Percentiles rank a stretch among this genome's conserved stretches.
phyloP scores from a whole-genome alignment of 2,797 vertebrate genomes.

The Paedocypris micromegethes region DNA sequence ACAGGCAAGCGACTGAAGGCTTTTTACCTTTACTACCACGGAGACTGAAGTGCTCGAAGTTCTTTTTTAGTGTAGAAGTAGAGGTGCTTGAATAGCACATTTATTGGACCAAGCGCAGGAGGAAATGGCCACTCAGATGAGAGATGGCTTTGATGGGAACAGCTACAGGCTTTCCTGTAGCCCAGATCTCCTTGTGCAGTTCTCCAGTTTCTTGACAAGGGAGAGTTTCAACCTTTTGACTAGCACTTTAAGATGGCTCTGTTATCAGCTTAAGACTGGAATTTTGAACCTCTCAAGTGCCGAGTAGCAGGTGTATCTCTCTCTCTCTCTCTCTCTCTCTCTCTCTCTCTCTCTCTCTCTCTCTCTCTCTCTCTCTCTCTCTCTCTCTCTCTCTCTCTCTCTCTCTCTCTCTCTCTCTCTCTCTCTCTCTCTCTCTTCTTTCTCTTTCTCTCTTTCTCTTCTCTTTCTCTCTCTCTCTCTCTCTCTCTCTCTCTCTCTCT shows the following conservation, averaged over 20 bases:
- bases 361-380: slow-evolving; percentile 8
- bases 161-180: slow-evolving; percentile 45
- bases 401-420: slow-evolving; percentile 29
- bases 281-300: slow-evolving; percentile 60
- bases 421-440: slow-evolving; percentile 28
- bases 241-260: slow-evolving; percentile 46
- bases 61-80: slow-evolving; percentile 14
- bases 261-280: slow-evolving; percentile 52
- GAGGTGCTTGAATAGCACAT: slow-evolving; percentile 20
- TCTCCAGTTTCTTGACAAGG: slow-evolving; percentile 51
- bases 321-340: slow-evolving; percentile 21
- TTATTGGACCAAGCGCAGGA: slow-evolving; percentile 24
- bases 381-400: slow-evolving; percentile 11
- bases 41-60: slow-evolving; percentile 8
- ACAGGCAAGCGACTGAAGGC: slow-evolving; percentile 2
- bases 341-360: slow-evolving; percentile 29
- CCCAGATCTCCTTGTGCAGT: slow-evolving; percentile 50
- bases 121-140: slow-evolving; percentile 44
- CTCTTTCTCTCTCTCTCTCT: slow-evolving; percentile 31
- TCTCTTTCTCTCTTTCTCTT: slow-evolving; percentile 16
- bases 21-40: slow-evolving; percentile 23
- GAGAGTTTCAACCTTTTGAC: slow-evolving; percentile 56
- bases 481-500: slow-evolving; percentile 26
- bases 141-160: slow-evolving; percentile 45
- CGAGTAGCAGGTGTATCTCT: slow-evolving; percentile 51